A percentile compares a stretch with the other conserved stretches of the same genome.
Conservation (phyloP, 2,888 invertebrate species). For the Nysson spinosus region DNA sequence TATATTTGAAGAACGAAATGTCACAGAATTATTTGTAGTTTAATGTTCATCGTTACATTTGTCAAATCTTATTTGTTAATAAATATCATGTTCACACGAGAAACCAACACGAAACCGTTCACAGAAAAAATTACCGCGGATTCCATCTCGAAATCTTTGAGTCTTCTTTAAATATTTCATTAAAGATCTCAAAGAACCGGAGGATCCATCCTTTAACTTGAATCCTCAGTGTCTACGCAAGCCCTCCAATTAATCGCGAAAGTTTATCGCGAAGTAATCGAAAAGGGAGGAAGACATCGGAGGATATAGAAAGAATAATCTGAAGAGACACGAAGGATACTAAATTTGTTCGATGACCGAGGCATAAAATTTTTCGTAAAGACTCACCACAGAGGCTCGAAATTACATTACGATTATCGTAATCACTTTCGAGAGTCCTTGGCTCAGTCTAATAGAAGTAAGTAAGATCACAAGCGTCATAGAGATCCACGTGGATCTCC, state of each 20-base stretch:
- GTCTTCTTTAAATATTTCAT: constrained; percentile 69
- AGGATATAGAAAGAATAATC: constrained; percentile 7
- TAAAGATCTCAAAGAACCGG: constrained; percentile 72
- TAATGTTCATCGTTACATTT: too few relatives aligned
- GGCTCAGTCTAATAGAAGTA: constrained; percentile 64
- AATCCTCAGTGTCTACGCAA: constrained; percentile 42
- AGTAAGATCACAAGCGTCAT: constrained; percentile 76
- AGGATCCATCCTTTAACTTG: constrained; percentile 57
- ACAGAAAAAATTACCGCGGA: constrained; percentile 18
- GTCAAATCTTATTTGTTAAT: too few relatives aligned
- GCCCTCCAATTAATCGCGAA: constrained; percentile 29
- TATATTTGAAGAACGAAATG: too few relatives aligned
- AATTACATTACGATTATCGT: constrained; percentile 33
- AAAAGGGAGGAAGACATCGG: constrained; percentile 36
- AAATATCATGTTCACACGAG: too few relatives aligned
- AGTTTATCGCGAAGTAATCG: constrained; percentile 21
- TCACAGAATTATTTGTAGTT: too few relatives aligned
- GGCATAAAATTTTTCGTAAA: constrained; percentile 72
- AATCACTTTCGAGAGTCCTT: constrained; percentile 67
- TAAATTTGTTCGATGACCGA: constrained; percentile 53
- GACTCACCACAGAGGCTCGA: constrained; percentile 68
- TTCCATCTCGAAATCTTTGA: constrained; percentile 70
- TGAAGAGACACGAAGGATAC: neutral
- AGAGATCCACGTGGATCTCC: constrained; percentile 62
- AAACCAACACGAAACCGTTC: constrained; percentile 25